Percentiles rank a stretch among this genome's conserved stretches.
These are phyloP conservation scores for Paraescarpia echinospica DNA, from an alignment of 1,140 invertebrate genomes.

Conservation along the genomic window DNA sequence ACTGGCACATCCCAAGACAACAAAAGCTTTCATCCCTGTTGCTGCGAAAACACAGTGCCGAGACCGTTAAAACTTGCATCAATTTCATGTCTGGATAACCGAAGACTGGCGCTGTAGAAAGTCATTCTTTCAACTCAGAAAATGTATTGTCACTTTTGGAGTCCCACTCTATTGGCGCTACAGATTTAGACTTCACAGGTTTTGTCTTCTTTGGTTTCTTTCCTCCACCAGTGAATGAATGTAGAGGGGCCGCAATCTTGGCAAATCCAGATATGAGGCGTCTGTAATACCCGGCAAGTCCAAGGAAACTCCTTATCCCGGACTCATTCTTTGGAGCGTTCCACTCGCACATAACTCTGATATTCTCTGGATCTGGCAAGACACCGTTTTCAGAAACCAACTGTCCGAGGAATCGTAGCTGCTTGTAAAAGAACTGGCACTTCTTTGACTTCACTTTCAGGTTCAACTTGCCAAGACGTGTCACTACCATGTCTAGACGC, in stretches of 20 bases:
- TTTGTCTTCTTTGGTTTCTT: slow-evolving; percentile 1
- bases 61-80: neutral
- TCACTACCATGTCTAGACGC: slow-evolving; percentile 32
- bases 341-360: slow-evolving; percentile 51
- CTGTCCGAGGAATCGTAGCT: slow-evolving; percentile 55
- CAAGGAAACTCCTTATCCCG: slow-evolving; percentile 51
- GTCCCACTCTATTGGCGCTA: neutral
- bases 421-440: slow-evolving; percentile 32
- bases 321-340: slow-evolving; percentile 45
- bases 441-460: slow-evolving; percentile 37
- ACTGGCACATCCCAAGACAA: neutral
- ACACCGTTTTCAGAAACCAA: slow-evolving; percentile 29
- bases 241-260: slow-evolving; percentile 25
- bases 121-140: too few species aligned
- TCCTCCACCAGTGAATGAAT: slow-evolving; percentile 17
- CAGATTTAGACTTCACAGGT: neutral
- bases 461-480: slow-evolving; percentile 29
- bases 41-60: slow-evolving; percentile 9
- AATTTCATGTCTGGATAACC: neutral
- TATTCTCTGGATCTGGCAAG: slow-evolving; percentile 24
- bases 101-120: too few species aligned
- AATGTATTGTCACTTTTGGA: neutral
- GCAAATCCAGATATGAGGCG: slow-evolving; percentile 47
- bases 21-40: slow-evolving; percentile 3
- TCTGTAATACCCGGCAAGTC: slow-evolving; percentile 55